Base-by-base conservation (phyloP, 2,888 invertebrate genomes). In the Drosophila gaucha region DNA sequence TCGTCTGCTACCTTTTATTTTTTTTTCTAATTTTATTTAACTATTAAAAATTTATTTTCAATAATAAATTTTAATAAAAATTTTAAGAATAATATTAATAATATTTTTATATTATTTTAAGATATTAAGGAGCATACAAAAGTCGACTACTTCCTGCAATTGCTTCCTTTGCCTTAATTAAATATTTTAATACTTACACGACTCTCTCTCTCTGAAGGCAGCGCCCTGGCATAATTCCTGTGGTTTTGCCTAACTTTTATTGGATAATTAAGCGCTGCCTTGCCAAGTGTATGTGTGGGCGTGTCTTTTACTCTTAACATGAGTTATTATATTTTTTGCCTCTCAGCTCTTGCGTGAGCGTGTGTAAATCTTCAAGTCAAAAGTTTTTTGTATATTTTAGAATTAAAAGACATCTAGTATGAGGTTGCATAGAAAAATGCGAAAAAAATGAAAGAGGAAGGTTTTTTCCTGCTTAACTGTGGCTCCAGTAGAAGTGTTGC, bases 211-310 rank as follows among this genome's bases (percentile, higher is more conserved):
- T 14, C 2, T 9, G 59, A 49, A 52, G 47, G 38, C 56, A 38
- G 57, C 46, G 54, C 49, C 46, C 39, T 31, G 64, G 46, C 60
- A 79, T 76, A 65, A 86, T 79, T 67, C 72, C 60, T 70, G 70
- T 67, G 85, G 72, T 66, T 77, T 72, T 55, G 47, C 44, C 58
- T 54, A 78, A 70, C 65, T 82, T 87, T 87, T 77, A 84, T 87
- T 86, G 70, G 70, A 83, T 86, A 83, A 78, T 72, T 77, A 68
- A 74, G 57, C 35, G 50, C 24, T 46, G 31, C 41, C 36, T 6
- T 35, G 12, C 31, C 39, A 20, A 28, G 22, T 22, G 55, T 6
- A 16, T 24, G 31, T 24, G n/a, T 18, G 41, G 59, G 30, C 49
- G 35, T 54, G 69, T 36, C 30, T 33, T 16, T 41, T 62, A 30